Percentiles rank a stretch among this genome's conserved stretches.
phyloP scores from a whole-genome alignment of 2,888 invertebrate species.

The Hydriomena furcata region DNA sequence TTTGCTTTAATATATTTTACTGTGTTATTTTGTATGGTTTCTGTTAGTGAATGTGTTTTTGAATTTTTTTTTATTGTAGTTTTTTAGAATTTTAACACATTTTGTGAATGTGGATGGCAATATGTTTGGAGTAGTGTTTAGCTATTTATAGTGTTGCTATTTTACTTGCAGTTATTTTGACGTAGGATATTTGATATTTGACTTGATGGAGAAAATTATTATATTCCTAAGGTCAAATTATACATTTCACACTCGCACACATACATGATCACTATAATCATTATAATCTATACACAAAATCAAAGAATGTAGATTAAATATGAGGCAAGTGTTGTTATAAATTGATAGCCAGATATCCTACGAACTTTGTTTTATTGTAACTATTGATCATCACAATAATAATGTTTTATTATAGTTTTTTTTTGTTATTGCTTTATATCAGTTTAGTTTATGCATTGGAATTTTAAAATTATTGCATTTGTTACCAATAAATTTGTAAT shows the following conservation, averaged over 20 bases:
- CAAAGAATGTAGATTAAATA: not conserved
- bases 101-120: conserved; percentile 22
- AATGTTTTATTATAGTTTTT: conserved; percentile 49
- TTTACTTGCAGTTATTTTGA: conserved; percentile 15
- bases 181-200: conserved; percentile 21
- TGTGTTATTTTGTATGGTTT: conserved; percentile 63
- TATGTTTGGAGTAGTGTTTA: conserved; percentile 32
- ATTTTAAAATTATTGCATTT: conserved; percentile 52
- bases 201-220: no score
- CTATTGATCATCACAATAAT: conserved; percentile 52
- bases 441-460: conserved; percentile 57
- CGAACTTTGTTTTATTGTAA: conserved; percentile 21
- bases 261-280: no score
- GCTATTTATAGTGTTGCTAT: conserved; percentile 13
- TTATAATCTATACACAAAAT: no score
- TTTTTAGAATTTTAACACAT: conserved; percentile 10
- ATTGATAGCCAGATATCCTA: conserved; percentile 11
- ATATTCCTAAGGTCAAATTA: no score
- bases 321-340: not conserved
- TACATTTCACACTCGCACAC: no score
- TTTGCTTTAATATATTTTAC: conserved; percentile 72
- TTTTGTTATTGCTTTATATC: conserved; percentile 61
- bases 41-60: conserved; percentile 60
- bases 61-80: conserved; percentile 42
- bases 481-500: conserved; percentile 68